Base-by-base conservation (phyloP, 1,140 invertebrate genomes). In the Cyrtorhinus lividipennis region DNA sequence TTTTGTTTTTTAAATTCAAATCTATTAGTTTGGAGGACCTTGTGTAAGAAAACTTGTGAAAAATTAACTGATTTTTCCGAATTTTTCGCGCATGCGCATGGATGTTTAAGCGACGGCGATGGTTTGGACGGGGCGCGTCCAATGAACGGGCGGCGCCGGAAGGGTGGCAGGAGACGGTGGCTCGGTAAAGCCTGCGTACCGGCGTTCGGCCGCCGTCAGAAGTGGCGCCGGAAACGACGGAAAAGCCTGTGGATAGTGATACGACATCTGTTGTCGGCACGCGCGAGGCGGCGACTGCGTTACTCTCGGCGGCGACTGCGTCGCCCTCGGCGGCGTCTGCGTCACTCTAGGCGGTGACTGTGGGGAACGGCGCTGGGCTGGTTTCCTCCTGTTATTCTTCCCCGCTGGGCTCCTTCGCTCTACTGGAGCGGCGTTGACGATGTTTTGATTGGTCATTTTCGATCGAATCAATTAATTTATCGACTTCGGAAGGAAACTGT, bases 181-280 rank as follows among this genome's bases (percentile, higher is more conserved):
- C 22, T 65, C 64, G 2, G 18, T 45, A 20, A 65, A 65, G 15
- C 64, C 64, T 44, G 64, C 64, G 45, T 65, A 65, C 10, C 30
- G 48, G 10, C 48, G 48, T 20, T 20, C 30, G 5, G 15, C 5
- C 15, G 30, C 5, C 30, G 15, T 5, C 5, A 38, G 30, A 38
- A 38, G 30, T 15, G 30, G 30, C 30, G 30, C 5, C 30, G 30
- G 30, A 15, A 38, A n/a, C n/a, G n/a, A n/a, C n/a, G n/a, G n/a
- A n/a, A n/a, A n/a, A n/a, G n/a, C n/a, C n/a, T n/a, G n/a, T n/a
- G n/a, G n/a, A n/a, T n/a, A n/a, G n/a, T n/a, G n/a, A n/a, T n/a
- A n/a, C n/a, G n/a, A n/a, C n/a, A n/a, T n/a, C n/a, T n/a, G n/a
- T n/a, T n/a, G n/a, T n/a, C n/a, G n/a, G n/a, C n/a, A n/a, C n/a